Conservation (phyloP, 1,140 invertebrate species). For the Apis cerana region DNA sequence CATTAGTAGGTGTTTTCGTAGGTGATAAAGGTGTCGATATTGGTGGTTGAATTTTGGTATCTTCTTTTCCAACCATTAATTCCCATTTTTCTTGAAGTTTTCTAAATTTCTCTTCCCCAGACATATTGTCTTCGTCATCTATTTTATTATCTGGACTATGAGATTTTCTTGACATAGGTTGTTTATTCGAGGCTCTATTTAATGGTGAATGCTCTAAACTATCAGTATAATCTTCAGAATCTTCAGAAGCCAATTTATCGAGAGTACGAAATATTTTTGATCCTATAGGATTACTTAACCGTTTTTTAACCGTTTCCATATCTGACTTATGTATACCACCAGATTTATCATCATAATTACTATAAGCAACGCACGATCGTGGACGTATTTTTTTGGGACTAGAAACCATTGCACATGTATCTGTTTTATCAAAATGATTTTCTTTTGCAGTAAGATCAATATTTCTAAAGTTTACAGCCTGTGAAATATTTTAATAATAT, state of each 20-base stretch:
- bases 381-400: slow-evolving; percentile 84
- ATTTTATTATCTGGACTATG: slow-evolving; percentile 53
- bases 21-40: slow-evolving; percentile 77
- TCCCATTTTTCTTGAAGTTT: slow-evolving; percentile 94
- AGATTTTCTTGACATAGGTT: slow-evolving; percentile 49
- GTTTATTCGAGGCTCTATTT: slow-evolving; percentile 73
- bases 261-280: slow-evolving; percentile 87
- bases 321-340: slow-evolving; percentile 82
- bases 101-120: slow-evolving; percentile 84
- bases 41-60: slow-evolving; percentile 71
- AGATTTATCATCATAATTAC: slow-evolving; percentile 77
- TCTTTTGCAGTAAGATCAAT: slow-evolving; percentile 73
- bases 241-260: slow-evolving; percentile 85
- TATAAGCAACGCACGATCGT: slow-evolving; percentile 84
- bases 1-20: slow-evolving; percentile 73
- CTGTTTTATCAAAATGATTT: slow-evolving; percentile 80
- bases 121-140: slow-evolving; percentile 74
- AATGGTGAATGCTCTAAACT: slow-evolving; percentile 84
- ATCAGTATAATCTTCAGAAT: slow-evolving; percentile 88
- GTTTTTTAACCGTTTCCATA: slow-evolving; percentile 83
- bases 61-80: slow-evolving; percentile 84
- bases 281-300: slow-evolving; percentile 88
- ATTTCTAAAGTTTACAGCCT: slow-evolving; percentile 66
- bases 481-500: slow-evolving; percentile 19
- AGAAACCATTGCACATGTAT: slow-evolving; percentile 75